These are phyloP conservation scores for Habrosyne pyritoides DNA, from an alignment of 2,888 invertebrate genomes.

Conservation along the genomic window DNA sequence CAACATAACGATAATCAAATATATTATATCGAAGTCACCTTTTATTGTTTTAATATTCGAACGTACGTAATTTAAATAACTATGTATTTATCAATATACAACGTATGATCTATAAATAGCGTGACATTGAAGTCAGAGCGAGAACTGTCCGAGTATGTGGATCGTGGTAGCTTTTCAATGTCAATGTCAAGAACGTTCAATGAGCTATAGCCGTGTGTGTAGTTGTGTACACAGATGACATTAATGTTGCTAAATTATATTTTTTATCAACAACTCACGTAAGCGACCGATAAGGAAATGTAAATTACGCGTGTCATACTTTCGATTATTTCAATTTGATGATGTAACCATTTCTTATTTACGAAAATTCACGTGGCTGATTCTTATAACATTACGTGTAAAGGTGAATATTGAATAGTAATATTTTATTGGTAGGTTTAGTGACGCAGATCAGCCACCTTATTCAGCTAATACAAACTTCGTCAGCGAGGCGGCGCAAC, in stretches of 20 bases:
- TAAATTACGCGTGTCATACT: slow-evolving; percentile 8
- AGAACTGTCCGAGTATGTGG: slow-evolving; percentile 24
- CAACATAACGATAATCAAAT: too few relatives aligned
- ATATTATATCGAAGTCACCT: too few relatives aligned
- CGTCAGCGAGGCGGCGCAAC: too few relatives aligned
- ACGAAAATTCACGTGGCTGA: neutral
- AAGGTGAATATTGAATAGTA: neutral
- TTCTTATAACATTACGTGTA: neutral
- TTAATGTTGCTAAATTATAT: slow-evolving; percentile 24
- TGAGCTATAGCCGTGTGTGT: slow-evolving; percentile 22
- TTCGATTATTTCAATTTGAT: slow-evolving; percentile 12
- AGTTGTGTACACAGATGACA: slow-evolving; percentile 32
- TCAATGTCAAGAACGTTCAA: slow-evolving; percentile 53
- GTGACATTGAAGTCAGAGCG: slow-evolving; percentile 21
- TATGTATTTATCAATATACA: neutral
- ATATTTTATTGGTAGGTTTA: neutral
- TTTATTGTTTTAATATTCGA: too few relatives aligned
- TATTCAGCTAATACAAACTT: too few relatives aligned
- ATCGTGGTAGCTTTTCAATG: slow-evolving; percentile 35
- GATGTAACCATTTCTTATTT: neutral
- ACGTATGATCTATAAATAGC: slow-evolving; percentile 20
- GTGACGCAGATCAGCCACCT: neutral
- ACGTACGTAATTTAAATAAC: too few relatives aligned
- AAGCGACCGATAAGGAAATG: slow-evolving; percentile 27
- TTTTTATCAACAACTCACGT: slow-evolving; percentile 21